Conservation (phyloP, 2,113 vertebrate species). For the Takifugu bimaculatus region DNA sequence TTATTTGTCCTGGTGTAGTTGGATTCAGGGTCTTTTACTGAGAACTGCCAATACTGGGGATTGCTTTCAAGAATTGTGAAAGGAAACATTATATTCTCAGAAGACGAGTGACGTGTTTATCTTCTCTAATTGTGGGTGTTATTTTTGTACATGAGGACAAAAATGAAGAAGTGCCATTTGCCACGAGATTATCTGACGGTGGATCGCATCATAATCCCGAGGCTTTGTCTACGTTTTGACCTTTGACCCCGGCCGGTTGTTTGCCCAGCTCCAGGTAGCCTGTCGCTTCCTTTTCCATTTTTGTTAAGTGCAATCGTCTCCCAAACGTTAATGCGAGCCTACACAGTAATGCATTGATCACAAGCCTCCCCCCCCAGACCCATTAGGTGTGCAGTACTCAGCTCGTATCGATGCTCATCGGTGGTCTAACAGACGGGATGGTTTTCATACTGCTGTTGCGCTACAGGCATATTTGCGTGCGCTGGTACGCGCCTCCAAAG, state of each 20-base stretch:
- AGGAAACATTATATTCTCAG: too few species aligned
- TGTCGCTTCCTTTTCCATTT: conserved; percentile 15
- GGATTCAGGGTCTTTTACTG: too few species aligned
- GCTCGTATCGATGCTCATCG: conserved; percentile 42
- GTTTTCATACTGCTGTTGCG: conserved; percentile 23
- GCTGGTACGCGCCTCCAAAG: too few species aligned
- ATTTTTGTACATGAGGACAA: too few species aligned
- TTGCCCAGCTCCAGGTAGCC: neutral
- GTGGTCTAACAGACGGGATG: conserved; percentile 26
- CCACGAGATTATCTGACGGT: too few species aligned
- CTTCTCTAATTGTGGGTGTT: too few species aligned
- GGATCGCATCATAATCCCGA: too few species aligned
- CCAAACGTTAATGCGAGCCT: conserved; percentile 44
- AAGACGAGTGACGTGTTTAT: too few species aligned
- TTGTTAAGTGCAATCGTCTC: conserved; percentile 37
- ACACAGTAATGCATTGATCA: conserved; percentile 42
- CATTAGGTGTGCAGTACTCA: conserved; percentile 53
- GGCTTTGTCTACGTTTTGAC: neutral
- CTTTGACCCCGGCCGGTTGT: neutral
- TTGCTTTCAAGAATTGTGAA: too few species aligned
- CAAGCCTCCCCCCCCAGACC: conserved; percentile 25
- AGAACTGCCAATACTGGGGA: too few species aligned
- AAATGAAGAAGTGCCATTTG: too few species aligned
- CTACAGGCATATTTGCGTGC: neutral
- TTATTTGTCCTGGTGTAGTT: too few species aligned